phyloP scores from a whole-genome alignment of 1,140 invertebrate species.

The Carcinoscorpius rotundicauda region DNA sequence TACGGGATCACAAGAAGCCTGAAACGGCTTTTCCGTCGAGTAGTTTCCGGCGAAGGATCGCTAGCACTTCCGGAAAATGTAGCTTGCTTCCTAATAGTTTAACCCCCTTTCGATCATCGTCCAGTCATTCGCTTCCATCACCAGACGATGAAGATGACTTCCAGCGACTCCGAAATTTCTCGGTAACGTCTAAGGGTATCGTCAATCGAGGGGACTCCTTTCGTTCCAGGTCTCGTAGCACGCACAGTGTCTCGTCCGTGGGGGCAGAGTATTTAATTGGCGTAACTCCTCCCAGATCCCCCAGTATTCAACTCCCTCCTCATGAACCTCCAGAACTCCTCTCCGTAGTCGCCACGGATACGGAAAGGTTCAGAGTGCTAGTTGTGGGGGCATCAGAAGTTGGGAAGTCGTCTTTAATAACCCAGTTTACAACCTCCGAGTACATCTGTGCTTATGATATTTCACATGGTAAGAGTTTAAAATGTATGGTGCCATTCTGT shows the following conservation, averaged over 20 bases:
- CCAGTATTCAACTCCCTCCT: too few species aligned
- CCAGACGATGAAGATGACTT: slow-evolving; percentile 24
- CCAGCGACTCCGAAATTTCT: slow-evolving; percentile 70
- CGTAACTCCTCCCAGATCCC: slow-evolving; percentile 22
- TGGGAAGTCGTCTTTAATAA: slow-evolving; percentile 80
- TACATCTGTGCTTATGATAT: slow-evolving; percentile 84
- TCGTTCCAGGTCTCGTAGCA: slow-evolving; percentile 39
- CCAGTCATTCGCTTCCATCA: slow-evolving; percentile 12
- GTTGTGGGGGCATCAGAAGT: slow-evolving; percentile 74
- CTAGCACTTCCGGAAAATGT: too few species aligned
- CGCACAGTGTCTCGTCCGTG: slow-evolving; percentile 48
- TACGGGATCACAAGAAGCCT: too few species aligned
- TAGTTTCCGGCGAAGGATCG: too few species aligned
- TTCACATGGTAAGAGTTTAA: slow-evolving; percentile 37
- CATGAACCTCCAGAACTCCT: too few species aligned
- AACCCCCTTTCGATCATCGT: background rate
- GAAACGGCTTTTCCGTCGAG: too few species aligned
- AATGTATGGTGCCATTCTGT: too few species aligned
- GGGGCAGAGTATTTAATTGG: slow-evolving; percentile 28
- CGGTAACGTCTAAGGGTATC: slow-evolving; percentile 71
- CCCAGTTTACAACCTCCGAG: slow-evolving; percentile 88
- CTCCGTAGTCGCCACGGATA: background rate
- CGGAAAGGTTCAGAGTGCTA: slow-evolving; percentile 51
- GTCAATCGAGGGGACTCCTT: slow-evolving; percentile 56
- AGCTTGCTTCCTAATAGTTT: too few species aligned